A percentile compares a stretch with the other conserved stretches of the same genome.
Conservation (phyloP, 2,797 vertebrate species). For the Sebastiscus albofasciatus region DNA sequence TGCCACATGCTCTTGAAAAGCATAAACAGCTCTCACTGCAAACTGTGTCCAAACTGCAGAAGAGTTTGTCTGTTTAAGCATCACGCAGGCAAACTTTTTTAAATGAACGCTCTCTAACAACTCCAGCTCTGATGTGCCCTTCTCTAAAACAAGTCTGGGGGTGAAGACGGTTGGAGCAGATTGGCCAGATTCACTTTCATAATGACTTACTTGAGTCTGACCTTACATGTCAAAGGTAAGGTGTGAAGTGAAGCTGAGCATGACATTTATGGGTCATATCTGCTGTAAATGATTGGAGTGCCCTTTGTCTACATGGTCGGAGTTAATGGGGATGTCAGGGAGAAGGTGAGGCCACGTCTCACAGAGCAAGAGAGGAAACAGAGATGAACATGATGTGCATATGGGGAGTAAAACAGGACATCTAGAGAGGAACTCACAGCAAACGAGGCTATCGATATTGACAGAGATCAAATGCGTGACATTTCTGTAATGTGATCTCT, state of each 20-base stretch:
- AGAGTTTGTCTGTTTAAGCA: neutral
- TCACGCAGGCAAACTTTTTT: neutral
- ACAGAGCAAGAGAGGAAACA: neutral
- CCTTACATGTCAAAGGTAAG: constrained; percentile 51
- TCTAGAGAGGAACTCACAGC: neutral
- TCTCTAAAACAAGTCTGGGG: neutral
- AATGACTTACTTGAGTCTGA: constrained; percentile 37
- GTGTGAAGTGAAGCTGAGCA: constrained; percentile 28
- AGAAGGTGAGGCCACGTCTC: constrained; percentile 28
- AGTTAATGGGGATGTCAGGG: constrained; percentile 46
- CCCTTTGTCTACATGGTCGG: constrained; percentile 40
- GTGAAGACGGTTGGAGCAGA: neutral
- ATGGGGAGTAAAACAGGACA: neutral
- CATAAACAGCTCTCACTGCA: neutral
- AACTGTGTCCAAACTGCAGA: neutral
- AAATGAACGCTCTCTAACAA: neutral
- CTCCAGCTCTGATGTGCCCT: neutral
- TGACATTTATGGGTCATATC: constrained; percentile 57
- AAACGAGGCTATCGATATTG: neutral
- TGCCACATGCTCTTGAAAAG: no score
- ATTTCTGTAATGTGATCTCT: constrained; percentile 11
- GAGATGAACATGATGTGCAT: neutral
- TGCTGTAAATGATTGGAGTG: constrained; percentile 39
- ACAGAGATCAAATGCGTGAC: constrained; percentile 31
- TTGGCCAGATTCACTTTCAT: constrained; percentile 22